Base-by-base conservation (phyloP, 1,140 invertebrate genomes). In the Cotesia glomerata region DNA sequence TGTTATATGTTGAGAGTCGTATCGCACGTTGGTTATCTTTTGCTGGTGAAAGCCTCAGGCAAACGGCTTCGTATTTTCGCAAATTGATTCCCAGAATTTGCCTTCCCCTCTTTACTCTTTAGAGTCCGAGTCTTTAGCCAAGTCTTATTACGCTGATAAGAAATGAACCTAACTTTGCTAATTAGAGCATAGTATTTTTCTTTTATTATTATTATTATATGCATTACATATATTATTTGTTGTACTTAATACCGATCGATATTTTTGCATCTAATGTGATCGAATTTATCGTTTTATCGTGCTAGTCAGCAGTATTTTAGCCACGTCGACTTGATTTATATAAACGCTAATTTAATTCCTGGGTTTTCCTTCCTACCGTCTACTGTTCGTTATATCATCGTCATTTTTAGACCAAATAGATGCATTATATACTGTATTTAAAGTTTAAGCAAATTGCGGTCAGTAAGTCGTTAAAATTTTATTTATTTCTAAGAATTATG, bases 391-490 rank as follows among this genome's bases (percentile, higher is more conserved):
- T 7, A 39, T 5, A 9, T 45, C 11, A 45, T 5, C 39, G 11
- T 11, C 7, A 39, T 5, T 45, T 45, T 45, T 45, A 45, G 11
- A 45, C 7, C 39, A 45, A 45, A 45, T 39, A 64, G 0, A 36
- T 13, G 36, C n/a, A 64, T 13, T 64, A 64, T 39, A 35, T 35
- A 64, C 11, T 64, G 34, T 64, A 64, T 64, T 7, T 34, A 63
- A 13, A 26, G 61, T 32, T 45, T 45, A 45, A 7, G 39, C 11
- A 45, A 45, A 16, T 18, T 32, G 71, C 71, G 68, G 75, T 80
- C 78, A 77, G 76, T 76, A 77, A 62, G 71, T 45, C 68, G 72
- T 75, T 62, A 80, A 80, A 79, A 45, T 8, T 45, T 45, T 45
- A 9, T 45, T 45, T 45, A 45, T 7, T 11, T 9, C 5, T 9